Evolutionary conservation across 2,797 vertebrate genomes (phyloP), one percentile per base, ranked within the genome.

Genomic region (Sebastiscus albofasciatus): DNA sequence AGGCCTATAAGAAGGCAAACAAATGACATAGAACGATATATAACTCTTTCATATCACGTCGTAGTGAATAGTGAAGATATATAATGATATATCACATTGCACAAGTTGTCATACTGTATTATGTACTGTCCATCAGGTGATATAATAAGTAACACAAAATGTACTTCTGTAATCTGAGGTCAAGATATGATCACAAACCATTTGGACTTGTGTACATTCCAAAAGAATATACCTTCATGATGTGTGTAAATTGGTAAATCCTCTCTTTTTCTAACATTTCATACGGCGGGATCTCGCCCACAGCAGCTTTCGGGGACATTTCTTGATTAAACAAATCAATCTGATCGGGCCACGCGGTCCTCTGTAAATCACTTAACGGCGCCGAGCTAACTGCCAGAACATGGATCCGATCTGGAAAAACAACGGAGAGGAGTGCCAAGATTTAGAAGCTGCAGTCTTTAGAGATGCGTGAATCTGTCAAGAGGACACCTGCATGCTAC

Each of bases 1-100:
- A 92, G 87, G 90, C 89, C 92, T 82, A 60, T 92, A 93, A 92
- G 87, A 92, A 93, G 93, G 92, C 92, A 89, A 95, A 94, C 89
- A 90, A 94, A 94, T 90, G 87, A 94, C 91, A 92, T 78, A 91
- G 86, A 94, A 93, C 90, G 66, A 93, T 93, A 94, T 91, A 93
- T 82, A 93, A 92, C 90, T 90, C 82, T 93, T 94, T 86, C 89
- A 91, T 89, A 89, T 90, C 89, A 92, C 83, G 67, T 80, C 61
- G 87, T 87, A 87, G 93, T 94, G 93, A 93, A 81, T 87, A 89
- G 90, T 93, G 91, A 90, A 89, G 89, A 91, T 93, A 93, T 91
- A 92, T 87, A 83, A 92, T 91, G 87, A 92, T 93, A 88, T 90
- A 92, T 92, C 93, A 93, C 93, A 93, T 92, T 92, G 91, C 94